These are phyloP conservation scores for Prosopocoilus inquinatus DNA, from an alignment of 2,888 invertebrate genomes.

Conservation along the genomic window DNA sequence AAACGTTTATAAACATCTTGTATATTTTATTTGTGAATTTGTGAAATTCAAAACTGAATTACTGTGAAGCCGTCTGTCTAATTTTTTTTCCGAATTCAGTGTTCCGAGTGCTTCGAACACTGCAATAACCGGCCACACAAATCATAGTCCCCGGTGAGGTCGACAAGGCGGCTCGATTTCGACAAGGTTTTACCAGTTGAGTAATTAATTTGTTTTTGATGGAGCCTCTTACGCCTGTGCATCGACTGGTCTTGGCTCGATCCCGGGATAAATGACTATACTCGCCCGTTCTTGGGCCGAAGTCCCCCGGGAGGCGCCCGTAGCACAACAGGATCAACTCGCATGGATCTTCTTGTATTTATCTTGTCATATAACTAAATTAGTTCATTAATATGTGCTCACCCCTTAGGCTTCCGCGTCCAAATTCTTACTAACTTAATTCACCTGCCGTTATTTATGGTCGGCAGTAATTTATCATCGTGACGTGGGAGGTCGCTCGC, in stretches of 20 bases:
- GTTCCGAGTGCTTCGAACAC: constrained; percentile 19
- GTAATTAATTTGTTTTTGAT: constrained; percentile 51
- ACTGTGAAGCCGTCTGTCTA: too few species aligned
- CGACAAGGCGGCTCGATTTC: constrained; percentile 46
- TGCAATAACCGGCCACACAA: constrained; percentile 40
- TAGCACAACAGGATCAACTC: constrained; percentile 45
- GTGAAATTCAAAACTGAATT: too few species aligned
- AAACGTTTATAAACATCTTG: too few species aligned
- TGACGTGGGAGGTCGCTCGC: background rate
- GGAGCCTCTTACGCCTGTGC: constrained; percentile 36
- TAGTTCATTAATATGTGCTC: constrained; percentile 39
- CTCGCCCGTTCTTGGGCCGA: constrained; percentile 44
- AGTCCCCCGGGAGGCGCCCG: constrained; percentile 41
- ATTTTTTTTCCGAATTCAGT: too few species aligned
- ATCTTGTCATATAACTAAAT: constrained; percentile 52
- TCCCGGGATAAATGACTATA: constrained; percentile 45
- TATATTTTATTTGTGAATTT: too few species aligned
- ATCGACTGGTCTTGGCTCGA: constrained; percentile 23
- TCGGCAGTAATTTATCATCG: constrained; percentile 4
- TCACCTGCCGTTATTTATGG: constrained; percentile 16
- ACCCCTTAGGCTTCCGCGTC: constrained; percentile 15
- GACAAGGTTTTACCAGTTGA: constrained; percentile 44
- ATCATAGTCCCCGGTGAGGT: constrained; percentile 44
- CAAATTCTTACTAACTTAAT: constrained; percentile 19
- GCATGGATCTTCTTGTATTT: constrained; percentile 49